A percentile compares a stretch with the other conserved stretches of the same genome.
Evolutionary conservation across 2,113 vertebrate species (phyloP).

Genomic region (Erythrolamprus reginae): DNA sequence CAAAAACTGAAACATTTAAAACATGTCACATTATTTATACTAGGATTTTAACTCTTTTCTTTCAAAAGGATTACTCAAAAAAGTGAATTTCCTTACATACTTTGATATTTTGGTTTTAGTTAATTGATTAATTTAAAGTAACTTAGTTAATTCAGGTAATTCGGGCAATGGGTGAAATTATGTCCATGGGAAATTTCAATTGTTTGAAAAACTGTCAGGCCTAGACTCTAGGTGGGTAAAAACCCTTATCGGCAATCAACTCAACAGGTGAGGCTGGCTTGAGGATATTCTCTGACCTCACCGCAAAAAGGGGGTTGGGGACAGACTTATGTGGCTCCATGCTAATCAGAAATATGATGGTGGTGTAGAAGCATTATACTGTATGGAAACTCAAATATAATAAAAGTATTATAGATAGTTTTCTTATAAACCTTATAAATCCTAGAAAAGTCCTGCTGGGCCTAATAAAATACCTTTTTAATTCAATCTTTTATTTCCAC

Average conservation of each 20-base stretch:
- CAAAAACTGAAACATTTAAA: neutral
- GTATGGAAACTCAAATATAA: neutral
- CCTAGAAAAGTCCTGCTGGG: neutral
- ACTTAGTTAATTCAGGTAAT: neutral
- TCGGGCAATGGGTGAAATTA: neutral
- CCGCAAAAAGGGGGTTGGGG: no score
- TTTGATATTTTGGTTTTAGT: neutral
- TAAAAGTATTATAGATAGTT: neutral
- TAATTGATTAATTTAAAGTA: neutral
- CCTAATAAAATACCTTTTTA: neutral
- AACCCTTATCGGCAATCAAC: no score
- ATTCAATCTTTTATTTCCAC: neutral
- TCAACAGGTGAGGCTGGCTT: no score
- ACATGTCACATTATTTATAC: neutral
- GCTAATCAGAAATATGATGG: rapidly evolving
- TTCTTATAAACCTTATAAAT: neutral
- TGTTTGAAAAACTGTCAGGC: no score
- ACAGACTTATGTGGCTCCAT: no score
- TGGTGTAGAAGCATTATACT: neutral
- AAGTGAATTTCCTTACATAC: neutral
- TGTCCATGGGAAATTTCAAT: neutral
- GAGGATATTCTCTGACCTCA: no score
- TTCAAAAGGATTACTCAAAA: neutral
- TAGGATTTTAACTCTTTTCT: neutral
- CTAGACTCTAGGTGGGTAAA: no score